Evolutionary conservation across 2,797 vertebrate species (phyloP).

Genomic region (Chromobotia macracanthus): DNA sequence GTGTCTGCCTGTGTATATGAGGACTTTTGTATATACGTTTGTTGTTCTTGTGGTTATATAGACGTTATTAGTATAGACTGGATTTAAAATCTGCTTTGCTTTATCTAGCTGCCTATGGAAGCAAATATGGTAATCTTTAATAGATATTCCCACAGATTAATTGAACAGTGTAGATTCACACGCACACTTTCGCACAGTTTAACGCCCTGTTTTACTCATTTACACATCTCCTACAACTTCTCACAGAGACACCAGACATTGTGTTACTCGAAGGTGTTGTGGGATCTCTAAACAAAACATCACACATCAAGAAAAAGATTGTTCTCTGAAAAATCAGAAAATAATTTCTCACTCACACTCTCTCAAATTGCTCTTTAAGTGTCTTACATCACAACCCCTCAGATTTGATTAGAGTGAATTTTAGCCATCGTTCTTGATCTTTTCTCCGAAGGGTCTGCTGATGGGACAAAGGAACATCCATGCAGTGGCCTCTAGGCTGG

Average conservation of each 20-base stretch:
- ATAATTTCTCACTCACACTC: conserved; percentile 24
- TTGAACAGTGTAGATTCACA: too few species aligned
- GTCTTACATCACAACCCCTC: conserved; percentile 22
- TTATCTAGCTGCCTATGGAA: neutral
- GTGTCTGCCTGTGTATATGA: neutral
- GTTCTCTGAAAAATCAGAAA: conserved; percentile 7
- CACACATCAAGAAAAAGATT: conserved; percentile 11
- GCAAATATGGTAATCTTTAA: neutral
- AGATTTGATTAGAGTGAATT: conserved; percentile 52
- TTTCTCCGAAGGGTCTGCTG: conserved; percentile 11
- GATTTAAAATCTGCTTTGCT: too few species aligned
- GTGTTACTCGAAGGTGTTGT: conserved; percentile 16
- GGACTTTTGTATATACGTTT: conserved; percentile 3
- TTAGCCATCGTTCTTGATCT: conserved; percentile 14
- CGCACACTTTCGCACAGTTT: neutral
- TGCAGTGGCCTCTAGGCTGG: conserved; percentile 11
- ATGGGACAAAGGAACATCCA: conserved; percentile 14
- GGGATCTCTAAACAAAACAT: conserved; percentile 41
- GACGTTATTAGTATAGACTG: too few species aligned
- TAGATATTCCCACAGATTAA: conserved; percentile 1
- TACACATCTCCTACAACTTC: neutral
- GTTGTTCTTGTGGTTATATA: neutral
- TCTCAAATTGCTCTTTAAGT: conserved; percentile 35
- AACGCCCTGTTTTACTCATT: conserved; percentile 6
- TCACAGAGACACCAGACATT: conserved; percentile 27